Evolutionary conservation across 1,140 invertebrate genomes (phyloP).

Genomic region (Ditylenchus dipsaci): DNA sequence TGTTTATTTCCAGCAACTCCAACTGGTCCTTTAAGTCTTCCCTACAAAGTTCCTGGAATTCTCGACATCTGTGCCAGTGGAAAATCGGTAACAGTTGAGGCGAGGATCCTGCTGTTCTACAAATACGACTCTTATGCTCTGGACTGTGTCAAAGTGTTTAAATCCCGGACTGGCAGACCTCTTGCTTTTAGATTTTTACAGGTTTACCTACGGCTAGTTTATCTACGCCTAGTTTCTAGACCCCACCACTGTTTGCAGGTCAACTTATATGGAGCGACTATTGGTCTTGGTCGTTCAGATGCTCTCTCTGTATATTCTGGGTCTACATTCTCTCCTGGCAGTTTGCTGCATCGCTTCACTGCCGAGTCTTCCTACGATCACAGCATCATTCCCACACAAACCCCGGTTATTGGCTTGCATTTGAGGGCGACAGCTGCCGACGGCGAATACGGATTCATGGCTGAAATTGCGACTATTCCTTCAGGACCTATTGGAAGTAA

Average conservation of each 20-base stretch:
- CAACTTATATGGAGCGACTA: constrained; percentile 45
- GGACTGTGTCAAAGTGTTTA: constrained; percentile 96
- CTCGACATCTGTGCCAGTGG: constrained; percentile 90
- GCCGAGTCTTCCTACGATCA: constrained; percentile 24
- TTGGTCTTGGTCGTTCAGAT: constrained; percentile 45
- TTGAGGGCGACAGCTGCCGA: constrained; percentile 89
- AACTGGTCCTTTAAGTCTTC: constrained; percentile 75
- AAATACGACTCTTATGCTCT: constrained; percentile 93
- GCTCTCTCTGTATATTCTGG: constrained; percentile 63
- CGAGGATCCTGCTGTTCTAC: constrained; percentile 85
- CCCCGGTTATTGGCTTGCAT: constrained; percentile 75
- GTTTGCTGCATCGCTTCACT: constrained; percentile 38
- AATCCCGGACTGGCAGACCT: constrained; percentile 70
- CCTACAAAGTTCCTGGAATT: constrained; percentile 88
- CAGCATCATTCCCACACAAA: constrained; percentile 33
- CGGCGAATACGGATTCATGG: constrained; percentile 88
- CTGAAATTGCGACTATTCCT: constrained; percentile 88
- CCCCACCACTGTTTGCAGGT: constrained; percentile 24
- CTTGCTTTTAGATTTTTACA: constrained; percentile 51
- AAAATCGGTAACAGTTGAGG: constrained; percentile 65
- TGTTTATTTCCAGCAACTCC: constrained; percentile 60
- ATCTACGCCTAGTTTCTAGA: background rate
- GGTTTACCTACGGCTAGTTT: constrained; percentile 17
- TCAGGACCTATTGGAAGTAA: constrained; percentile 76
- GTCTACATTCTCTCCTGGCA: constrained; percentile 34